Evolutionary conservation across 2,888 invertebrate genomes (phyloP).

Genomic region (Ophion ventricosus): DNA sequence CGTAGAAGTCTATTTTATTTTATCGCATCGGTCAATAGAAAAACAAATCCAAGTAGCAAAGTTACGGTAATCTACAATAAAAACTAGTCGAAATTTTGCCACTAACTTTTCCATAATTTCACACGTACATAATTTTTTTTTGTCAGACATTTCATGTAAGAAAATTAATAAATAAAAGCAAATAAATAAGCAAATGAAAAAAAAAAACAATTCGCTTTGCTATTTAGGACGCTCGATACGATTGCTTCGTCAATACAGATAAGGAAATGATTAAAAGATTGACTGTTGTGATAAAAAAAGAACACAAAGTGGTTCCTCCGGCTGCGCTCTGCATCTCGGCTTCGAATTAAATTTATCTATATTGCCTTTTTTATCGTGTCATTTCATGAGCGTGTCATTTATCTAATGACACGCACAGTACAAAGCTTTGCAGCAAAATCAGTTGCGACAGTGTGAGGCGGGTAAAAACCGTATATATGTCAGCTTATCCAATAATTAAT

Average conservation of each 20-base stretch:
- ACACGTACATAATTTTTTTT: not conserved
- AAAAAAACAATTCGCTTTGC: not conserved
- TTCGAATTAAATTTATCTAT: constrained; percentile 17
- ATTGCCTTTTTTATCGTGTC: too few relatives aligned
- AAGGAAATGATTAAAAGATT: constrained; percentile 47
- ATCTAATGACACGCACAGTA: not conserved
- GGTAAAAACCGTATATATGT: constrained; percentile 6
- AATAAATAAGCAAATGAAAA: too few relatives aligned
- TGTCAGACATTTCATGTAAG: not conserved
- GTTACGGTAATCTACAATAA: not conserved
- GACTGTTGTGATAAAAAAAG: constrained; percentile 16
- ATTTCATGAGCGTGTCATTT: too few relatives aligned
- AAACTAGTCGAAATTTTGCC: not conserved
- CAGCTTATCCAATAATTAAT: constrained; percentile 27
- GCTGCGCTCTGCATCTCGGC: constrained; percentile 6
- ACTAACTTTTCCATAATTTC: not conserved
- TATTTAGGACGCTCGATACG: constrained; percentile 1
- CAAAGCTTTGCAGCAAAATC: not conserved
- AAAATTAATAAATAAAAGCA: too few relatives aligned
- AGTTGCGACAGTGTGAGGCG: not conserved
- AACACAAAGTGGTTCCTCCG: not conserved
- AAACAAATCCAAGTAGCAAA: too few relatives aligned
- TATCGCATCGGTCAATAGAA: too few relatives aligned
- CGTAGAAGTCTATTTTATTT: too few relatives aligned
- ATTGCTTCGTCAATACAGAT: constrained; percentile 33